These are phyloP conservation scores for Poeciliopsis occidentalis DNA, from an alignment of 2,113 vertebrate genomes.

Conservation along the genomic window DNA sequence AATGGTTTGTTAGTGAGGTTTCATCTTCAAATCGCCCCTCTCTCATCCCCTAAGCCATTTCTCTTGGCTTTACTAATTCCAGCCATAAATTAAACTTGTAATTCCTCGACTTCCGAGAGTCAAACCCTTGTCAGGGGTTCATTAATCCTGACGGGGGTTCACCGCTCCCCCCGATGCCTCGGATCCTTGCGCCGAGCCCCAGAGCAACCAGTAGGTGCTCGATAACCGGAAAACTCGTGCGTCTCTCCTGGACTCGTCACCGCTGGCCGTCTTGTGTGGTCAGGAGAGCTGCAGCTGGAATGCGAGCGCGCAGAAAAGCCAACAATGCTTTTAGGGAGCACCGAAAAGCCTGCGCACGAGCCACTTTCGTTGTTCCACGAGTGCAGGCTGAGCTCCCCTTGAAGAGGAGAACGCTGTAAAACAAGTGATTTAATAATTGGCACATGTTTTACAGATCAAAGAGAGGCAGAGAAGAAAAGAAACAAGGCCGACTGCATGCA, in stretches of 20 bases:
- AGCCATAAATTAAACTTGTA: constrained; percentile 30
- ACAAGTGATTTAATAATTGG: constrained; percentile 43
- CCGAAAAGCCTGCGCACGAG: constrained; percentile 34
- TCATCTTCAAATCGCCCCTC: background rate
- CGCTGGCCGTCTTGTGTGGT: constrained; percentile 67
- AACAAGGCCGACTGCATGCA: background rate
- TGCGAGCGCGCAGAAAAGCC: constrained; percentile 52
- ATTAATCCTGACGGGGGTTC: constrained; percentile 14
- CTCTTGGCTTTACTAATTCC: constrained; percentile 26
- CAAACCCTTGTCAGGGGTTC: constrained; percentile 12
- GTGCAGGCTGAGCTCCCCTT: constrained; percentile 26
- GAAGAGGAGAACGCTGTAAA: constrained; percentile 33
- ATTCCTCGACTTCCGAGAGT: constrained; percentile 21
- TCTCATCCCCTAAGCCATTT: constrained; percentile 19
- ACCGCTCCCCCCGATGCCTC: constrained; percentile 19
- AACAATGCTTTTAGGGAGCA: constrained; percentile 71
- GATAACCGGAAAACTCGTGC: constrained; percentile 36
- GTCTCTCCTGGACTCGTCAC: constrained; percentile 4
- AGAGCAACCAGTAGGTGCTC: constrained; percentile 58
- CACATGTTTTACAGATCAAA: background rate
- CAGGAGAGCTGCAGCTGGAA: constrained; percentile 61
- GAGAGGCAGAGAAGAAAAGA: background rate
- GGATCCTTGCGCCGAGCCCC: constrained; percentile 22
- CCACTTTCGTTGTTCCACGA: constrained; percentile 39
- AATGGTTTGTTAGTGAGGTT: constrained; percentile 42